Conservation (phyloP, 1,140 invertebrate genomes). For the Calephelis virginiensis region DNA sequence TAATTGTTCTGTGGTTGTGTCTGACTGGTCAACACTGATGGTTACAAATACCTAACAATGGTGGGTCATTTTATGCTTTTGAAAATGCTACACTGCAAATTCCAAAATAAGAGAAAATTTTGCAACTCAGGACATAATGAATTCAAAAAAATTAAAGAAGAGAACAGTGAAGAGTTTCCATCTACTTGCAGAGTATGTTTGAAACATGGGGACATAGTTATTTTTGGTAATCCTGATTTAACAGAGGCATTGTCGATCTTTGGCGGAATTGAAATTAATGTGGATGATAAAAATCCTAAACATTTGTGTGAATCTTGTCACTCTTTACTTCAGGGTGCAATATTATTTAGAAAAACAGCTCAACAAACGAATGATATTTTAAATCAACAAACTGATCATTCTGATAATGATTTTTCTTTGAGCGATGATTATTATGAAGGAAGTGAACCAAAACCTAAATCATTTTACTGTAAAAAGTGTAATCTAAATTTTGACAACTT, state of each 20-base stretch:
- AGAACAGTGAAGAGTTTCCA: constrained; percentile 20
- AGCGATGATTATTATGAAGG: constrained; percentile 26
- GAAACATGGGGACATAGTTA: constrained; percentile 53
- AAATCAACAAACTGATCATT: constrained; percentile 28
- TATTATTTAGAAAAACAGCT: constrained; percentile 53
- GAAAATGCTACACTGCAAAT: constrained; percentile 49
- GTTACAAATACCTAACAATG: constrained; percentile 26
- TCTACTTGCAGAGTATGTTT: constrained; percentile 60
- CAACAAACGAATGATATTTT: constrained; percentile 58
- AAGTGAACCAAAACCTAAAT: constrained; percentile 22
- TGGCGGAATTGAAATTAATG: constrained; percentile 45
- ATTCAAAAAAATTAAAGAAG: neutral
- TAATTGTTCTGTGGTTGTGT: no score
- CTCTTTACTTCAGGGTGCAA: constrained; percentile 52
- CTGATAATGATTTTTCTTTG: neutral
- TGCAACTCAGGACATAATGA: neutral
- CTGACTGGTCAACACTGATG: no score
- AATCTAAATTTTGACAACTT: constrained; percentile 39
- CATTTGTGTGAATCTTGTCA: constrained; percentile 56
- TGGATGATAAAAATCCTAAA: constrained; percentile 53
- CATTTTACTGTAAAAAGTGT: constrained; percentile 35
- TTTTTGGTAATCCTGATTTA: constrained; percentile 47
- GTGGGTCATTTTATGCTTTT: constrained; percentile 45
- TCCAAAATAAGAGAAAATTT: constrained; percentile 19
- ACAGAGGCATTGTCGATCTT: constrained; percentile 45